A percentile compares a stretch with the other conserved stretches of the same genome.
phyloP scores from a whole-genome alignment of 1,140 invertebrate genomes.

The Saccostrea echinata region DNA sequence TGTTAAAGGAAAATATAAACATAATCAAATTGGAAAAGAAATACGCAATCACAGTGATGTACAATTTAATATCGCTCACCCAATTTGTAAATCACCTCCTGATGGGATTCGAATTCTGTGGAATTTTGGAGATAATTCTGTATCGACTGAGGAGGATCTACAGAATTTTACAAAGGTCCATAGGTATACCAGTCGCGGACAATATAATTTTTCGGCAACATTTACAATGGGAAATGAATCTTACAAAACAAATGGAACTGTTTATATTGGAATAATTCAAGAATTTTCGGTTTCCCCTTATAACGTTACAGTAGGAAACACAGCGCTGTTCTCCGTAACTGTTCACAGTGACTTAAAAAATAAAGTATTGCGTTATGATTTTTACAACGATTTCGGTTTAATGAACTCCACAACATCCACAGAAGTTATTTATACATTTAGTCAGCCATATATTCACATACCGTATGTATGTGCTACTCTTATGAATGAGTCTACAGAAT shows the following conservation, averaged over 20 bases:
- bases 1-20: not conserved
- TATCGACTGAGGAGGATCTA: not conserved
- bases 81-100: not conserved
- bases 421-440: not conserved
- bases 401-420: not conserved
- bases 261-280: slow-evolving; percentile 7
- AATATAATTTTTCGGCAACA: not conserved
- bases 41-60: not conserved
- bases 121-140: not conserved
- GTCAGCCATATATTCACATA: not conserved
- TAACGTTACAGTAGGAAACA: not conserved
- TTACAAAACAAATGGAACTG: not conserved
- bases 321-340: not conserved
- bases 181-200: not conserved
- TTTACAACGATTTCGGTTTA: not conserved
- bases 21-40: not conserved
- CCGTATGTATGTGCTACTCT: not conserved
- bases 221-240: not conserved
- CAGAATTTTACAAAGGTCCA: not conserved
- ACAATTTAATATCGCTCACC: not conserved
- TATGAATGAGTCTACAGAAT: not conserved
- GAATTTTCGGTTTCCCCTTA: not conserved
- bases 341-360: not conserved
- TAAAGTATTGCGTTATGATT: not conserved
- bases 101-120: not conserved